phyloP scores from a whole-genome alignment of 2,888 invertebrate species.

The Caradrina kadenii region DNA sequence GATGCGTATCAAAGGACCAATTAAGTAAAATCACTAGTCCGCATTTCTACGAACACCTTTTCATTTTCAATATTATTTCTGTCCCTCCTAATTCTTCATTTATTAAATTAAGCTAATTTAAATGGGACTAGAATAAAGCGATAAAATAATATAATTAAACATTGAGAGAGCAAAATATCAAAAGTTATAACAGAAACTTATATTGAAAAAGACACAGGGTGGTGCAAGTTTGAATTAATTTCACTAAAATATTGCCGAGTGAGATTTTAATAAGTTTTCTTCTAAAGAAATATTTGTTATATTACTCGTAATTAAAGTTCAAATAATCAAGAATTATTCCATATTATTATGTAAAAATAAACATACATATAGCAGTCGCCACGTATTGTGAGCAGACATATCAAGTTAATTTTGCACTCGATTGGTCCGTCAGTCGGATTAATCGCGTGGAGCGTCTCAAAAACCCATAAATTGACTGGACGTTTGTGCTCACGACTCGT shows the following conservation, averaged over 20 bases:
- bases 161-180: constrained; percentile 25
- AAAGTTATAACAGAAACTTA: constrained; percentile 27
- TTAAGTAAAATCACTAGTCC: background rate
- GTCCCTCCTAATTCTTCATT: constrained; percentile 15
- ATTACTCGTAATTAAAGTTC: background rate
- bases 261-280: constrained; percentile 5
- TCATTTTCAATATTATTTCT: background rate
- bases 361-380: too few relatives aligned
- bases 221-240: constrained; percentile 28
- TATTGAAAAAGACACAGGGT: constrained; percentile 30
- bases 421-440: too few relatives aligned
- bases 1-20: background rate
- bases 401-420: too few relatives aligned
- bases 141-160: constrained; percentile 45
- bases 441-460: too few relatives aligned
- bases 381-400: too few relatives aligned
- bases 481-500: too few relatives aligned
- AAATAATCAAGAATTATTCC: too few relatives aligned
- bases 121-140: constrained; percentile 12
- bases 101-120: constrained; percentile 27
- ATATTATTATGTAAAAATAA: too few relatives aligned
- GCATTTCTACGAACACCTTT: background rate
- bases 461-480: too few relatives aligned
- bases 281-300: background rate
- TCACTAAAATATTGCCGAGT: constrained; percentile 15